A percentile compares a stretch with the other conserved stretches of the same genome.
These are phyloP conservation scores for Clunio marinus DNA, from an alignment of 2,888 invertebrate species.

Conservation along the genomic window DNA sequence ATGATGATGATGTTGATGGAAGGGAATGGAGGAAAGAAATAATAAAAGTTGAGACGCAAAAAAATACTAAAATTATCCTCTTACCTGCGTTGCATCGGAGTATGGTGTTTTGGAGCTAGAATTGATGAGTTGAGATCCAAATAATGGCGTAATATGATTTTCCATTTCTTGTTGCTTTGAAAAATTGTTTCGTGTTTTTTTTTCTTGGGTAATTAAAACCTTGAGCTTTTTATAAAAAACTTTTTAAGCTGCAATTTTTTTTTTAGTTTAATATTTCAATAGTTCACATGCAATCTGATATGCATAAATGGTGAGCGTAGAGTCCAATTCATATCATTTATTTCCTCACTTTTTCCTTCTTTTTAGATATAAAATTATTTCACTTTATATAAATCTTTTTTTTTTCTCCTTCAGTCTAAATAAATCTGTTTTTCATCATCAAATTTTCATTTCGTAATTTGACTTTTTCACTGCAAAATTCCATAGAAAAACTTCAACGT, in stretches of 20 bases:
- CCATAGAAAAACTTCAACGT: conserved; percentile 1
- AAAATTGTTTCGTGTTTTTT: not conserved
- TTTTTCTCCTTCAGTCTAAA: not conserved
- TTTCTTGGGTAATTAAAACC: conserved; percentile 8
- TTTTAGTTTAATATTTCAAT: not conserved
- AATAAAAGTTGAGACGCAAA: conserved; percentile 35
- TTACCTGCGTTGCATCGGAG: conserved; percentile 96
- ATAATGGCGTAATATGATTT: conserved; percentile 52
- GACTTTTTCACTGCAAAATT: not conserved
- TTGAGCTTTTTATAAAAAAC: conserved; percentile 3
- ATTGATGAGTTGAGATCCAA: conserved; percentile 87
- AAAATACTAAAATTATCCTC: conserved; percentile 45
- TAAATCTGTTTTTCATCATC: not conserved
- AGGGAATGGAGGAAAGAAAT: not conserved
- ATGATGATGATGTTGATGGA: not conserved
- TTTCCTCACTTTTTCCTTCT: not conserved
- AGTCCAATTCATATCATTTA: conserved; percentile 25
- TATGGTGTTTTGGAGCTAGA: conserved; percentile 91
- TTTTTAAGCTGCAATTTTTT: not conserved
- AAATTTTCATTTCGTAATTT: not conserved
- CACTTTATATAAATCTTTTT: conserved; percentile 1
- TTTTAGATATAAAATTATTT: not conserved
- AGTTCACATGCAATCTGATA: conserved; percentile 30
- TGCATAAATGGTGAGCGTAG: conserved; percentile 8
- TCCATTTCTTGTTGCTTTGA: conserved; percentile 24